Conservation (phyloP, 2,797 vertebrate species). For the Trachurus trachurus region DNA sequence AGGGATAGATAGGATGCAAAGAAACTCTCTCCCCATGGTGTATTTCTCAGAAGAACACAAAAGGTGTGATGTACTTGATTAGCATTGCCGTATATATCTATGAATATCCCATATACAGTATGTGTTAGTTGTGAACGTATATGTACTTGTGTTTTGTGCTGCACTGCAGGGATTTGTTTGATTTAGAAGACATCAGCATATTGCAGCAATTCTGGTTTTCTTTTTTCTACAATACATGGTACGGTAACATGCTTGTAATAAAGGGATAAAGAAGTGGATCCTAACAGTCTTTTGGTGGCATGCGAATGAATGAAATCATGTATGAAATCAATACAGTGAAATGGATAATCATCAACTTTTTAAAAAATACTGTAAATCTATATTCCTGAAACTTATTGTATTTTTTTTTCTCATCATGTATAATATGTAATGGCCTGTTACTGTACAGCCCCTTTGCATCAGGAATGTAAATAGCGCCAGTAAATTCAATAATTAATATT, state of each 20-base stretch:
- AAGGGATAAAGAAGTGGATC: background rate
- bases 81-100: background rate
- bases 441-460: too few species aligned
- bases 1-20: too few species aligned
- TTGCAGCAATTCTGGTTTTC: background rate
- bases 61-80: background rate
- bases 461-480: too few species aligned
- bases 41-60: background rate
- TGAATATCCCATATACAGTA: background rate
- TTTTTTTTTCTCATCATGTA: too few species aligned
- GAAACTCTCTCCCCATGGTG: background rate
- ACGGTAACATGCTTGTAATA: background rate
- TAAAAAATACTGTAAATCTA: too few species aligned
- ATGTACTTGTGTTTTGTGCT: background rate
- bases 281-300: background rate
- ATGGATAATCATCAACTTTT: too few species aligned
- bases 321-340: too few species aligned
- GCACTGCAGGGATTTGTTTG: background rate
- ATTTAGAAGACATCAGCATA: background rate
- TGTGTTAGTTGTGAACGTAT: background rate
- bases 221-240: background rate
- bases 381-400: background rate
- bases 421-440: too few species aligned
- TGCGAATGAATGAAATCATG: too few species aligned
- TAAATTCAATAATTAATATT: too few species aligned